phyloP scores from a whole-genome alignment of 2,113 vertebrate species.

The Okapia johnstoni region DNA sequence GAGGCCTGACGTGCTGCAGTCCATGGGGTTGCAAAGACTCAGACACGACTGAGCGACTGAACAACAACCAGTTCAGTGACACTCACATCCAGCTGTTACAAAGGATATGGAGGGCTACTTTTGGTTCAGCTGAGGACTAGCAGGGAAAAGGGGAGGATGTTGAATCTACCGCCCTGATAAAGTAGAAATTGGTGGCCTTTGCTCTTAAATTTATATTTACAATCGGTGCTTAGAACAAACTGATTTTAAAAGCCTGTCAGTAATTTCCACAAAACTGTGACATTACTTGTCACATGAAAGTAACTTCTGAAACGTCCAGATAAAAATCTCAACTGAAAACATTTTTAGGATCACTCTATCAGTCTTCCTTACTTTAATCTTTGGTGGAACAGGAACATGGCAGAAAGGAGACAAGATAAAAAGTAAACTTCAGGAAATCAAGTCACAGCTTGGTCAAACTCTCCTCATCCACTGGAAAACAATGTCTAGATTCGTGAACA shows the following conservation, averaged over 20 bases:
- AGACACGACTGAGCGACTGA: rapidly evolving
- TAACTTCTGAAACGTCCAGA: not conserved
- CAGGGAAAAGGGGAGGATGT: not conserved
- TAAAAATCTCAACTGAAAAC: constrained; percentile 10
- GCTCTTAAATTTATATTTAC: not conserved
- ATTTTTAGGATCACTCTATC: not conserved
- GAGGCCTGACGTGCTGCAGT: not conserved
- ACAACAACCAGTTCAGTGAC: not conserved
- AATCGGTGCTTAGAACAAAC: not conserved
- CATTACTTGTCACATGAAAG: constrained; percentile 29
- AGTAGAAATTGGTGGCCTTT: not conserved
- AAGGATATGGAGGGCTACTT: not conserved
- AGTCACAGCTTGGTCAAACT: not conserved
- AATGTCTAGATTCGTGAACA: not conserved
- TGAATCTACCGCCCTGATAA: not conserved
- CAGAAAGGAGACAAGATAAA: not conserved
- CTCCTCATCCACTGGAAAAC: not conserved
- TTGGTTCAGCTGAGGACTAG: not conserved
- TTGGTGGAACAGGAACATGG: not conserved
- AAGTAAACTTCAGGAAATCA: not conserved
- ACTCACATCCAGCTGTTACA: not conserved
- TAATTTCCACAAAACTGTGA: not conserved
- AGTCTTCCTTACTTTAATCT: not conserved
- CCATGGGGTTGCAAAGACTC: not conserved
- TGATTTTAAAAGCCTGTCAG: constrained; percentile 11